phyloP scores from a whole-genome alignment of 2,113 vertebrate genomes.

The Syrmaticus mikado region DNA sequence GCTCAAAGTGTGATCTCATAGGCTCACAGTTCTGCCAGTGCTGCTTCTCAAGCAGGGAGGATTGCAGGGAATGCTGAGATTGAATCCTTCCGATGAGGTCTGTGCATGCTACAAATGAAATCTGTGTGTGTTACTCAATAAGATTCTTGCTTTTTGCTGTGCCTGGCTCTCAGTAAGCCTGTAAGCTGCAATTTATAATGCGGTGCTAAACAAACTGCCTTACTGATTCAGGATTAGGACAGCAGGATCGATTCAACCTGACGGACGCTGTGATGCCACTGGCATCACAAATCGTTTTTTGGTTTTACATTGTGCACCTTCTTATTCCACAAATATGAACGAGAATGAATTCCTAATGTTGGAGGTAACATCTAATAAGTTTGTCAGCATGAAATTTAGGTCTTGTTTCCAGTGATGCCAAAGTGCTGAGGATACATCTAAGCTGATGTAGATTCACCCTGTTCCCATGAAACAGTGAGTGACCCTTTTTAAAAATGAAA shows the following conservation, averaged over 20 bases:
- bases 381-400: background rate
- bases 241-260: background rate
- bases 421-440: background rate
- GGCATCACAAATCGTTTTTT: background rate
- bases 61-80: background rate
- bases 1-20: rapidly evolving
- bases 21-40: background rate
- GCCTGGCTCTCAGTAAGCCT: background rate
- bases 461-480: rapidly evolving
- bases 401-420: background rate
- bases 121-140: background rate
- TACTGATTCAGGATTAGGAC: background rate
- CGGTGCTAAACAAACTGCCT: background rate
- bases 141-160: background rate
- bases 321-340: background rate
- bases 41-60: background rate
- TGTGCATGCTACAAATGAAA: background rate
- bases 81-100: rapidly evolving
- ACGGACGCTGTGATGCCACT: background rate
- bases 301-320: rapidly evolving
- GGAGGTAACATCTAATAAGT: background rate
- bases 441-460: background rate
- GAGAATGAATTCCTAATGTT: background rate
- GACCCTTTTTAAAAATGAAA: background rate
- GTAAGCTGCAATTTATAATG: background rate